phyloP scores from a whole-genome alignment of 2,113 vertebrate genomes.

The Struthidea cinerea region DNA sequence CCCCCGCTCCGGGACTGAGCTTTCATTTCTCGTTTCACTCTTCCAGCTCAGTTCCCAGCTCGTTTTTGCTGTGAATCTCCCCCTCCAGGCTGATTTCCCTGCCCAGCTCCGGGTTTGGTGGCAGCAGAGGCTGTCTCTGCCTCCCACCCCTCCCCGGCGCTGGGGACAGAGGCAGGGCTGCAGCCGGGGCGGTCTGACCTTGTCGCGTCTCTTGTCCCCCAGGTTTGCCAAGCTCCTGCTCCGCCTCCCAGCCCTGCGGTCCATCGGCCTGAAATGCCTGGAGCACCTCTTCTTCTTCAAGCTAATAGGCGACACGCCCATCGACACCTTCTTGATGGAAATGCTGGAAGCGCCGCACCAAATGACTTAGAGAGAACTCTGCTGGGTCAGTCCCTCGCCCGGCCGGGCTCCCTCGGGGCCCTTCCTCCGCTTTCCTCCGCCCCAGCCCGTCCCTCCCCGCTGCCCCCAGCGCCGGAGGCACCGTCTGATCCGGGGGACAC shows the following conservation, averaged over 20 bases:
- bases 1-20: too few species aligned
- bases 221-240: constrained; percentile 97
- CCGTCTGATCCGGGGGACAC: not conserved
- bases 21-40: not conserved
- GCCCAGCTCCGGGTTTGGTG: not conserved
- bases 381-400: constrained; percentile 13
- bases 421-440: not conserved
- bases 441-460: not conserved
- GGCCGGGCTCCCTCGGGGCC: not conserved
- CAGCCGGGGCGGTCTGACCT: not conserved
- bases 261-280: constrained; percentile 97
- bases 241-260: constrained; percentile 92
- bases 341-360: constrained; percentile 98
- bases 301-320: constrained; percentile 97
- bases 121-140: not conserved
- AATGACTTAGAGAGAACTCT: constrained; percentile 82
- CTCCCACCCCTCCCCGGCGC: too few species aligned
- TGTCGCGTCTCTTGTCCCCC: not conserved
- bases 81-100: not conserved
- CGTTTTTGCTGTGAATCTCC: not conserved
- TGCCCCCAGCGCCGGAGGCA: constrained; percentile 27
- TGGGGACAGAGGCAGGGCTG: not conserved
- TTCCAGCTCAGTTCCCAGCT: not conserved
- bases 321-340: constrained; percentile 99
- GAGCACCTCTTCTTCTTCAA: constrained; percentile 99